Evolutionary conservation across 1,140 invertebrate genomes (phyloP), one percentile per base, ranked within the genome.

Genomic region (Aphaenogaster floridana): DNA sequence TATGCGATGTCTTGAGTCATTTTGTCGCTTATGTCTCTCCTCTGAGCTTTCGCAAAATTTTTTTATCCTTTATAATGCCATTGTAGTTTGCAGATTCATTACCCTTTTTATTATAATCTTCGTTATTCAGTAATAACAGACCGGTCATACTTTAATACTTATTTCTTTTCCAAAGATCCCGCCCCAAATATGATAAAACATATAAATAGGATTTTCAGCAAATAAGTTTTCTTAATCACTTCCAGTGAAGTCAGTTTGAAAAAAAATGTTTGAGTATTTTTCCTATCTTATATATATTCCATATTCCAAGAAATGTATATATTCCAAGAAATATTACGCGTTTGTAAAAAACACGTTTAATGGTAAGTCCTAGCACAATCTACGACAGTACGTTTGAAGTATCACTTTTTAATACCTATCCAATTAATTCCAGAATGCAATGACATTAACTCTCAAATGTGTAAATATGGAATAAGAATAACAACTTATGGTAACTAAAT

Each of bases 1-100:
- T 95, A 94, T 93, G 92, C 91, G 91, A 92, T 93, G 94, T 95
- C 93, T 95, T 93, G 90, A 94, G 94, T 95, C 94, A 95, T 95
- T 95, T 94, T 94, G 93, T 92, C 88, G 94, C 94, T 95, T 95
- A 91, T 86, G 89, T 92, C 91, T 86, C 90, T 92, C 93, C 92
- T 91, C 85, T 88, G 79, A 88, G 89, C 87, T 88, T 92, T 86
- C 50, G 78, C 79, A 76, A 74, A 48, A 77, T 21, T 74, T 90
- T 66, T 83, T 86, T 48, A 42, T 76, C 77, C 64, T 77, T 76
- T 11, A 84, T 76, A 74, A 76, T 50, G 57, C 45, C 52, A 28
- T 83, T 74, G 54, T 48, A 61, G 42, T 61, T 48, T 50, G 80
- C 54, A 83, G 5, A 84, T 50, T 84, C 11, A n/a, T 74, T 15